Evolutionary conservation across 2,888 invertebrate species (phyloP), one percentile per base, ranked within the genome.

Genomic region (Rhodophaea formosa): DNA sequence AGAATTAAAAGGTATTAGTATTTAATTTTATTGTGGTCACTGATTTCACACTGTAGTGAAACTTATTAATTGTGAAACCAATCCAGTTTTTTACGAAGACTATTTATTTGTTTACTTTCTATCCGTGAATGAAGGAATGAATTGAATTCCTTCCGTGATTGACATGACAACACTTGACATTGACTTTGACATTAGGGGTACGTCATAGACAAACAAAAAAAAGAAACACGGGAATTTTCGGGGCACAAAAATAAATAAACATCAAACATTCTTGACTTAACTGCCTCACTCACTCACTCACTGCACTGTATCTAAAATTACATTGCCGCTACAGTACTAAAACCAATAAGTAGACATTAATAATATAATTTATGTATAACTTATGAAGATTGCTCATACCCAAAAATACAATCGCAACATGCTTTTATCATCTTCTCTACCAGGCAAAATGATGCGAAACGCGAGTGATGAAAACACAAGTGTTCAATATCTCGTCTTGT

Each of bases 351-450:
- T n/a, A n/a, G n/a, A n/a, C 39, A 39, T 23, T 23, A 23, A 23
- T 23, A 23, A 1, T n/a, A 5, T 8, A 10, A 35, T 39, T 12
- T 39, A 39, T 39, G 12, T 39, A 39, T 12, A n/a, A 39, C 23
- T 3, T 23, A 39, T 12, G n/a, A 74, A 69, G 68, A 49, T 65
- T 69, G 66, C 66, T 75, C 87, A 76, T 85, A 88, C 86, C 90
- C 86, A 58, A 73, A 68, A 65, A 89, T 64, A 74, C 90, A 90
- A 74, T 89, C 87, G 76, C 79, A 89, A 80, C 89, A 91, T 67
- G 82, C 70, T 79, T 87, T 88, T 69, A 89, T 77, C 90, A 90
- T 90, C 72, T 77, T 82, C 60, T 54, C 61, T 62, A 65, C 69
- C 70, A 7, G 29, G 15, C 15, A 8, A 29, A 30, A 5, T 49